These are phyloP conservation scores for Nomia melanderi DNA, from an alignment of 1,140 invertebrate species.

Conservation along the genomic window DNA sequence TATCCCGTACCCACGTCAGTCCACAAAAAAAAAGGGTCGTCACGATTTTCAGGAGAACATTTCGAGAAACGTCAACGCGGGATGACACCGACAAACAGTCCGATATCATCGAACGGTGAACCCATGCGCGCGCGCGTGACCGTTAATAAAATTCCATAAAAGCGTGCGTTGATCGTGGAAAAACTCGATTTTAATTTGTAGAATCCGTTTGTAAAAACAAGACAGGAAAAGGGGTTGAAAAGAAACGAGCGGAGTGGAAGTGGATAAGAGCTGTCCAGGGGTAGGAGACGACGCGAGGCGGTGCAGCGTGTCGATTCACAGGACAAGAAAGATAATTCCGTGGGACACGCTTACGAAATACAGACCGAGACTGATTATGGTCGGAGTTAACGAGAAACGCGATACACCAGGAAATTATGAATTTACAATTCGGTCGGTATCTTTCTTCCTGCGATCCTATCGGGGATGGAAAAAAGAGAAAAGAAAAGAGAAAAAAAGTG, in stretches of 20 bases:
- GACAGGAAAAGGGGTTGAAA: too few species aligned
- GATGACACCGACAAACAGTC: too few species aligned
- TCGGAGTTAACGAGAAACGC: conserved; percentile 36
- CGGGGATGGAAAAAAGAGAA: conserved; percentile 18
- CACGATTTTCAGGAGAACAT: too few species aligned
- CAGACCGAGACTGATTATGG: conserved; percentile 12
- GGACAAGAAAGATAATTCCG: conserved; percentile 19
- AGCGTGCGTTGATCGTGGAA: neutral
- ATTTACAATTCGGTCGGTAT: conserved; percentile 48
- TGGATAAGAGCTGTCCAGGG: neutral
- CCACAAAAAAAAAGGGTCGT: too few species aligned
- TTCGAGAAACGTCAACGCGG: neutral
- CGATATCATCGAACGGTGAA: too few species aligned
- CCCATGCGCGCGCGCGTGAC: too few species aligned
- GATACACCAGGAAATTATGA: conserved; percentile 47
- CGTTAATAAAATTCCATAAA: neutral
- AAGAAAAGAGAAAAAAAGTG: neutral
- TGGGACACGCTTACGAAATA: conserved; percentile 33
- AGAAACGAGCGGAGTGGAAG: neutral
- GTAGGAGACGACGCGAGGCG: too few species aligned
- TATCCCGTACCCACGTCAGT: too few species aligned
- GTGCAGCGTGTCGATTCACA: neutral
- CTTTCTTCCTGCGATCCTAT: conserved; percentile 48
- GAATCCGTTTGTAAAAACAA: neutral
- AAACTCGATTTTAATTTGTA: conserved; percentile 12